These are phyloP conservation scores for Saccostrea glomerata DNA, from an alignment of 1,140 invertebrate species.

Conservation along the genomic window DNA sequence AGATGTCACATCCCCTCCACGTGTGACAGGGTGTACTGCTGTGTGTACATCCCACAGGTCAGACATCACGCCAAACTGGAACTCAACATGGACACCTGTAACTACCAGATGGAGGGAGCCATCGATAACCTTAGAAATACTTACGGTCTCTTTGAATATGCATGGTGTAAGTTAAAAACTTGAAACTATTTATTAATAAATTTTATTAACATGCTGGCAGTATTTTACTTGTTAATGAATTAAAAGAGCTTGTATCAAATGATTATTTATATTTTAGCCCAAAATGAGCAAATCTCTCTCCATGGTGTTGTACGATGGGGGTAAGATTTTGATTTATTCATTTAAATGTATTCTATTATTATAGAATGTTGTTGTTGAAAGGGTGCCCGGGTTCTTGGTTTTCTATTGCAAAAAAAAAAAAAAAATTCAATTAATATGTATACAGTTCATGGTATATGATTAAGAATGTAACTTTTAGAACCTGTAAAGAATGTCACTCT, in stretches of 20 bases:
- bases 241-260: background rate
- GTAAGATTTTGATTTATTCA: background rate
- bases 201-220: background rate
- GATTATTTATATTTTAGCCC: background rate
- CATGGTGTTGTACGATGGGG: conserved; percentile 14
- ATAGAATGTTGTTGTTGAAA: too few species aligned
- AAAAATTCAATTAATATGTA: too few species aligned
- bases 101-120: conserved; percentile 47
- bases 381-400: too few species aligned
- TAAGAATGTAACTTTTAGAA: too few species aligned
- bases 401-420: too few species aligned
- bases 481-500: too few species aligned
- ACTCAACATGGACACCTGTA: conserved; percentile 54
- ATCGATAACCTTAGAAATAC: conserved; percentile 53
- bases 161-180: conserved; percentile 55
- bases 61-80: conserved; percentile 31
- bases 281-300: conserved; percentile 11
- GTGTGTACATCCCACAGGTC: conserved; percentile 42
- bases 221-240: background rate
- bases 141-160: conserved; percentile 48
- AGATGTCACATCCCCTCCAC: conserved; percentile 48
- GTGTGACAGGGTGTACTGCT: conserved; percentile 53
- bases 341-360: background rate
- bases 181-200: background rate
- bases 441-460: too few species aligned